These are phyloP conservation scores for Smittia sp. DNA, from an alignment of 2,888 invertebrate species.

Conservation along the genomic window DNA sequence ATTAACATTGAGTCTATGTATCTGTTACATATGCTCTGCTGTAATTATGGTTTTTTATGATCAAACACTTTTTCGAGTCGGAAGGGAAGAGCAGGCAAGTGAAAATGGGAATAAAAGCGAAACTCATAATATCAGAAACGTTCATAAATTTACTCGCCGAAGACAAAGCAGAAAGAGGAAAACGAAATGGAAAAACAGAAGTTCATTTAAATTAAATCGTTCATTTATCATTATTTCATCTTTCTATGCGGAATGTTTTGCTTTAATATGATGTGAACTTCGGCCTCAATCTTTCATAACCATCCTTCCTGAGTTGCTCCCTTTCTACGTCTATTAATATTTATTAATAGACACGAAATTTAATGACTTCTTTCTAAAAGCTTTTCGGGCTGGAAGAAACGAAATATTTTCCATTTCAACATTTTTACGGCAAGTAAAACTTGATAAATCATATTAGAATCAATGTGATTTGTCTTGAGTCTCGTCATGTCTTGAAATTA, in stretches of 20 bases:
- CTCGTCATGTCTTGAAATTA: background rate
- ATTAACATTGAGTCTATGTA: constrained; percentile 18
- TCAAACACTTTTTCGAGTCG: constrained; percentile 23
- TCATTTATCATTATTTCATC: constrained; percentile 41
- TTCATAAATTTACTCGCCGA: constrained; percentile 8
- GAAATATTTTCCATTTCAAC: constrained; percentile 8
- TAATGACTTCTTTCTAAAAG: constrained; percentile 27
- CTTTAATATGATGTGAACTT: constrained; percentile 35
- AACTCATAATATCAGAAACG: constrained; percentile 1
- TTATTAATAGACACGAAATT: constrained; percentile 28
- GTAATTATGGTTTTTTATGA: constrained; percentile 33
- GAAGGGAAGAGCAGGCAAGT: background rate
- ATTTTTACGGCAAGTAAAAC: constrained; percentile 4
- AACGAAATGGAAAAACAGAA: constrained; percentile 39
- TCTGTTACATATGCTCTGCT: constrained; percentile 15
- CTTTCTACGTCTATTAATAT: constrained; percentile 24
- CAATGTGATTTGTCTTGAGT: background rate
- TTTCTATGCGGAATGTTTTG: constrained; percentile 23
- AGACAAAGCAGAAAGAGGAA: constrained; percentile 5
- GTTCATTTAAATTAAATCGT: constrained; percentile 41
- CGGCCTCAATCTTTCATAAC: constrained; percentile 37
- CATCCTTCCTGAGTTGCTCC: constrained; percentile 29
- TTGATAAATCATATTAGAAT: constrained; percentile 10
- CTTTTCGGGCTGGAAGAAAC: constrained; percentile 3
- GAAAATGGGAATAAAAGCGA: constrained; percentile 12